Percentiles rank a stretch among this genome's conserved stretches.
phyloP scores from a whole-genome alignment of 2,113 vertebrate genomes.

The Willisornis vidua region DNA sequence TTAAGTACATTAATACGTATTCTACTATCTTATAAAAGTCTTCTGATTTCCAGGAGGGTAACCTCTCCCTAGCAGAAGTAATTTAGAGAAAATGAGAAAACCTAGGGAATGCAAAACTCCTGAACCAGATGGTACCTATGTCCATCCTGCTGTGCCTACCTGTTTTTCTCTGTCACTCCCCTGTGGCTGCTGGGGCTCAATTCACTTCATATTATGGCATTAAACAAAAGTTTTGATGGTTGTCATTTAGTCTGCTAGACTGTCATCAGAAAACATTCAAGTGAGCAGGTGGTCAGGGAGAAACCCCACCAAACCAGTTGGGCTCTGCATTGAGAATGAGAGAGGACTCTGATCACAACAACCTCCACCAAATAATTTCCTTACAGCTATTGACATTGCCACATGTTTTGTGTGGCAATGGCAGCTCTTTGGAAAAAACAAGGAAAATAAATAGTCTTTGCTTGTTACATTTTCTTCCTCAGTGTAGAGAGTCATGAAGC shows the following conservation, averaged over 20 bases:
- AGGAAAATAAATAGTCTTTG: not conserved
- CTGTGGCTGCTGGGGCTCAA: not conserved
- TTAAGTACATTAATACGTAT: not conserved
- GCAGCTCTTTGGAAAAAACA: not conserved
- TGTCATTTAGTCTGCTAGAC: not conserved
- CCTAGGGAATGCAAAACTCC: not conserved
- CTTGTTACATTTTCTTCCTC: not conserved
- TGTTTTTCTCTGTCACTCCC: constrained; percentile 21
- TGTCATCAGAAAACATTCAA: not conserved
- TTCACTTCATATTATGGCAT: not conserved
- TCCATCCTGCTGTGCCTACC: not conserved
- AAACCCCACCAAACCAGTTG: not conserved
- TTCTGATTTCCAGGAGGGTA: not conserved
- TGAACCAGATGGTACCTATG: not conserved
- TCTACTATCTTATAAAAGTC: not conserved
- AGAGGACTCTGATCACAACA: not conserved
- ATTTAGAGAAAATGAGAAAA: not conserved
- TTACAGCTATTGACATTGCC: not conserved
- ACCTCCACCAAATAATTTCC: not conserved
- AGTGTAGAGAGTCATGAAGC: not conserved
- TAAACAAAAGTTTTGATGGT: not conserved
- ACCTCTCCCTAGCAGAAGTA: not conserved
- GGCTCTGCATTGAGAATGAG: not conserved
- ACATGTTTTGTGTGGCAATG: rapidly evolving
- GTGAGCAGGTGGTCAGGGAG: not conserved